Conservation (phyloP, 2,113 vertebrate genomes). For the Carollia perspicillata region DNA sequence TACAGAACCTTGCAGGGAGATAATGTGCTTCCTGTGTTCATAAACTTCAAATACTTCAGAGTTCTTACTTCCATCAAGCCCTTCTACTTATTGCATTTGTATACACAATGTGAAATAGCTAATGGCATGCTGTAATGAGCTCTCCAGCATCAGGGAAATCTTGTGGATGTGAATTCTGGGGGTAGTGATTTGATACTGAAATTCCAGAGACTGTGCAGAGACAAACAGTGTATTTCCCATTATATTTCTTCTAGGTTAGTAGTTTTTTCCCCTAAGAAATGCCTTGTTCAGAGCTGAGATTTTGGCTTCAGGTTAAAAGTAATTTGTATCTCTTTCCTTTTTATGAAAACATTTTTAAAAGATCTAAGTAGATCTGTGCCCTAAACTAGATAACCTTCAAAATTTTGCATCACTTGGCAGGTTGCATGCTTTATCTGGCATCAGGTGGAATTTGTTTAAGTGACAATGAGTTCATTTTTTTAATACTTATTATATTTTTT, state of each 20-base stretch:
- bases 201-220: neutral
- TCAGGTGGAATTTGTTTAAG: neutral
- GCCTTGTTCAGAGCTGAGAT: neutral
- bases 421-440: neutral
- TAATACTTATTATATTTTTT: too few relatives aligned
- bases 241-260: neutral
- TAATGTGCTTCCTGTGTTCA: neutral
- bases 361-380: neutral
- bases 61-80: neutral
- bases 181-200: neutral
- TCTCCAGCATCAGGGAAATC: neutral
- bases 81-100: neutral
- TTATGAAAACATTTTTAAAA: neutral
- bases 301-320: neutral
- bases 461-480: neutral
- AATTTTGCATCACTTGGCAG: neutral
- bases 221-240: neutral
- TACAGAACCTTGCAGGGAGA: neutral
- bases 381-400: neutral
- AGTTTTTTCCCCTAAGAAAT: neutral
- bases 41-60: neutral
- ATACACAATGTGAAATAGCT: neutral
- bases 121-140: neutral
- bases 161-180: neutral
- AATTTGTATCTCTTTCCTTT: neutral